These are phyloP conservation scores for Calameuta pallipes DNA, from an alignment of 2,888 invertebrate genomes.

Conservation along the genomic window DNA sequence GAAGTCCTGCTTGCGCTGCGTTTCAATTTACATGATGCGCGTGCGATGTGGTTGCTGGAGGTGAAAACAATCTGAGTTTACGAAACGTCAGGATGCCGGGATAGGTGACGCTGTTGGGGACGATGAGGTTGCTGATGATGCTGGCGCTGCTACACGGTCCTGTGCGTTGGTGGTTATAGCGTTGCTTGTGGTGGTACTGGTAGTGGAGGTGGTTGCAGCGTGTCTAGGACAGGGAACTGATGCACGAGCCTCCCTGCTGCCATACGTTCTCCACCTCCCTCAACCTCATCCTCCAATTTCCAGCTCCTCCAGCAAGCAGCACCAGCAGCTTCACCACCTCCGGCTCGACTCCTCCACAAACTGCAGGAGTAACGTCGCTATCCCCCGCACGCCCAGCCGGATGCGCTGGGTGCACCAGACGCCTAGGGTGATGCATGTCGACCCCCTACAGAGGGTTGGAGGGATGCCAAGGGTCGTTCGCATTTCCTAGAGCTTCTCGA, in stretches of 20 bases:
- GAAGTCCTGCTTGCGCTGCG: conserved; percentile 13
- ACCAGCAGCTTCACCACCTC: conserved; percentile 6
- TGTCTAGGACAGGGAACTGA: conserved; percentile 49
- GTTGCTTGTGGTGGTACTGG: background rate
- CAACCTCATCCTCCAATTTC: conserved; percentile 13
- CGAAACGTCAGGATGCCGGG: conserved; percentile 11
- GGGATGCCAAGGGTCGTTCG: conserved; percentile 51
- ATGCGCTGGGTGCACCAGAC: conserved; percentile 55
- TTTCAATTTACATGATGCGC: conserved; percentile 22
- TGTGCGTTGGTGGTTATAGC: background rate
- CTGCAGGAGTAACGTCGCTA: conserved; percentile 13
- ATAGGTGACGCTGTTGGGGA: background rate
- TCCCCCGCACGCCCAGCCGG: conserved; percentile 38
- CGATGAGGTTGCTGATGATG: background rate
- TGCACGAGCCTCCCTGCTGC: conserved; percentile 39
- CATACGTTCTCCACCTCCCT: conserved; percentile 20
- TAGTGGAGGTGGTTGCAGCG: conserved; percentile 12
- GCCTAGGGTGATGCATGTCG: conserved; percentile 53
- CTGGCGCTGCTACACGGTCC: background rate
- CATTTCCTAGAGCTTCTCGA: conserved; percentile 29
- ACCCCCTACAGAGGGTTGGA: conserved; percentile 39
- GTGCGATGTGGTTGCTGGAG: background rate
- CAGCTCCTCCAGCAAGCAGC: conserved; percentile 7
- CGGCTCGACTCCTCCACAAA: background rate
- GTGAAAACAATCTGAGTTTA: conserved; percentile 13